These are phyloP conservation scores for Tapirus terrestris DNA, from an alignment of 2,113 vertebrate species.

Conservation along the genomic window DNA sequence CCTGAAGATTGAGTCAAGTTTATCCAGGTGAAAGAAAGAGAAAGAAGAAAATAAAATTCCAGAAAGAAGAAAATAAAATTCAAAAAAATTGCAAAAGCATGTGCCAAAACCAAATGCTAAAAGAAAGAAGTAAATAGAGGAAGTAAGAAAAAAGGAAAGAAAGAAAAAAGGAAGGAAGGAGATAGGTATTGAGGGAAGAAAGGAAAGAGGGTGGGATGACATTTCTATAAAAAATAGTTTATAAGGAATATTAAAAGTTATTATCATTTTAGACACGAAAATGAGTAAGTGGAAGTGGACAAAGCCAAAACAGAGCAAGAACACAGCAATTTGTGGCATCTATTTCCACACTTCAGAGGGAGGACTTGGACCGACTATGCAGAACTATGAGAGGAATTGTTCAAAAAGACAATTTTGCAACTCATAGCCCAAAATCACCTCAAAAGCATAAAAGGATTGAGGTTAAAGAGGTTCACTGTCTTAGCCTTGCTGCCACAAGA, in stretches of 20 bases:
- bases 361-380: no score
- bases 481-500: not conserved
- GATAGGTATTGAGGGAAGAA: not conserved
- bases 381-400: not conserved
- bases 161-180: not conserved
- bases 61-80: no score
- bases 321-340: fast-evolving
- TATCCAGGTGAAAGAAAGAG: not conserved
- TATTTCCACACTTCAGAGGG: not conserved
- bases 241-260: not conserved
- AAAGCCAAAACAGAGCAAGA: not conserved
- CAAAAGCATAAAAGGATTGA: not conserved
- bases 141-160: not conserved
- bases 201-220: not conserved
- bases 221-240: not conserved
- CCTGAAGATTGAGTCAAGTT: not conserved
- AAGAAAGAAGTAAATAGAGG: not conserved
- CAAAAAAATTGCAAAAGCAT: no score
- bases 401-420: not conserved
- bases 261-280: not conserved
- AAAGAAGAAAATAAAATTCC: not conserved
- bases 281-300: not conserved
- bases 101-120: not conserved
- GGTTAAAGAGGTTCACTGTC: not conserved
- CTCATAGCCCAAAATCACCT: not conserved